phyloP scores from a whole-genome alignment of 2,888 invertebrate species.

The Scaptomyza polygonia region DNA sequence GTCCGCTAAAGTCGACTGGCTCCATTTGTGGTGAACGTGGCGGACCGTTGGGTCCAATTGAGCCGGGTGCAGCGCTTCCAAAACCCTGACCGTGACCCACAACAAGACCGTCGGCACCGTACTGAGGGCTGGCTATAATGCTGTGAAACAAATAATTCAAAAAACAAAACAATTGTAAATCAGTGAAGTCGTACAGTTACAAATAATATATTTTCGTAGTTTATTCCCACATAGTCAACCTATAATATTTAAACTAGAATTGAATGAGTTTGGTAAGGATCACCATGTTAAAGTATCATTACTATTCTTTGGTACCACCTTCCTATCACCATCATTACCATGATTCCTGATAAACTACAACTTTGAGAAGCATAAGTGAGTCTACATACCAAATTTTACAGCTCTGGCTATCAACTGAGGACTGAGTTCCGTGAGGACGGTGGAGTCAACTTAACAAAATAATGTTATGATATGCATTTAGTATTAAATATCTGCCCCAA shows the following conservation, averaged over 20 bases:
- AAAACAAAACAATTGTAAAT: not conserved
- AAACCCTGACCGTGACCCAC: constrained; percentile 86
- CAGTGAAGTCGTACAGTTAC: not conserved
- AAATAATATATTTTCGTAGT: not conserved
- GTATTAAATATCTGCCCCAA: not conserved
- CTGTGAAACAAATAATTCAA: constrained; percentile 39
- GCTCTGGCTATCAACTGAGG: not conserved
- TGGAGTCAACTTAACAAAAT: not conserved
- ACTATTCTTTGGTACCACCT: not conserved
- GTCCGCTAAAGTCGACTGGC: constrained; percentile 89
- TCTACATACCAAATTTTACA: constrained; percentile 4
- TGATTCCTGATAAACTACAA: not conserved
- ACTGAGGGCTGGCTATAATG: constrained; percentile 86
- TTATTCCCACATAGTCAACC: constrained; percentile 12
- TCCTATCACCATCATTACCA: not conserved
- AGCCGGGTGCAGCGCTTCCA: constrained; percentile 83
- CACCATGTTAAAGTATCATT: too few species aligned
- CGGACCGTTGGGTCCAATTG: constrained; percentile 80
- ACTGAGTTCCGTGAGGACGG: constrained; percentile 17
- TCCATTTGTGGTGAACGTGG: constrained; percentile 88
- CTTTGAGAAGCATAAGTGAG: too few species aligned
- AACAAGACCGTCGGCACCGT: constrained; percentile 84
- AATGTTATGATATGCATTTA: not conserved
- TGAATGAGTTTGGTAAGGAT: too few species aligned
- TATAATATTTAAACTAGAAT: not conserved